Base-by-base conservation (phyloP, 2,888 invertebrate species). In the Ryuthela nishihirai region DNA sequence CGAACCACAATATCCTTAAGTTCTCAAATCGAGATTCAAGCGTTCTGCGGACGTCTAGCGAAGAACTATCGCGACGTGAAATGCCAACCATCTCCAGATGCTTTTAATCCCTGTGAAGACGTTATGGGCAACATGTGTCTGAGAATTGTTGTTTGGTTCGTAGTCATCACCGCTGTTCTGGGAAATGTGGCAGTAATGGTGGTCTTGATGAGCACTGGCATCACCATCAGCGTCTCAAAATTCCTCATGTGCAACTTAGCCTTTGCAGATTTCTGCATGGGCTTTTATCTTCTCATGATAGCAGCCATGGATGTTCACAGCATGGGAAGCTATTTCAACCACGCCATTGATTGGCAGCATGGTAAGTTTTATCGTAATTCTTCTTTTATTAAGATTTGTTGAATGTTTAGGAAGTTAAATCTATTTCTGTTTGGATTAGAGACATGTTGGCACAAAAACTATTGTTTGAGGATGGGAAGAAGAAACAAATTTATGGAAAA, bases 281-380 rank as follows among this genome's bases (percentile, higher is more conserved):
- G 62, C 12, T 35, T 43, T n/a, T 93, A 92, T 74, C 78, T 93
- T 49, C 79, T 88, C 38, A 80, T 92, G 71, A 80, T 93, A 36
- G 92, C 92, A 0, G 82, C 85, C 0, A 85, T 89, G 70, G 93
- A 94, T 75, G 78, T 86, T 0, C 83, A 85, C 67, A 91, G 91
- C 0, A 84, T 86, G 69, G 88, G 89, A 2, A 84, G 84, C 65
- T 93, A 91, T 76, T 91, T 91, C 74, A 91, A 91, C 73, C 85
- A 85, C 73, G 92, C 92, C 2, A 91, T 86, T 69, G 84, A 86
- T 70, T 93, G 93, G 92, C 92, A 93, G 75, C 82, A 83, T 67
- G 84, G 85, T 81, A 72, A 74, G 65, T 44, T 10, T n/a, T n/a
- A n/a, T n/a, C n/a, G n/a, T n/a, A n/a, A n/a, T n/a, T n/a, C n/a